phyloP scores from a whole-genome alignment of 2,113 vertebrate genomes.

The Gobio gobio region DNA sequence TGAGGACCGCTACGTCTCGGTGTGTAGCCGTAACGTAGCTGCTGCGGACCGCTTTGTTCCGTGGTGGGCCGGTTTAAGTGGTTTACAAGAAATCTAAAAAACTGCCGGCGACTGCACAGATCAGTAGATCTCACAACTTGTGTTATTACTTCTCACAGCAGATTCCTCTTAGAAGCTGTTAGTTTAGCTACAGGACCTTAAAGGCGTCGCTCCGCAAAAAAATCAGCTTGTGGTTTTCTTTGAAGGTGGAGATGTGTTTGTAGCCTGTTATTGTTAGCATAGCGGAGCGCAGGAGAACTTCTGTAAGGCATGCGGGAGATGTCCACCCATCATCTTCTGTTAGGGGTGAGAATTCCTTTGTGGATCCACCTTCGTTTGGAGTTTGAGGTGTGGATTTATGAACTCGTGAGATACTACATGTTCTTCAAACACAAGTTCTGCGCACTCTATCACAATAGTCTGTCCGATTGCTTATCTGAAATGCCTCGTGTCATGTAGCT shows the following conservation, averaged over 20 bases:
- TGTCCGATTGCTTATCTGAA: background rate
- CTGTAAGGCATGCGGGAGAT: background rate
- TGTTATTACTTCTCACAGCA: conserved; percentile 4
- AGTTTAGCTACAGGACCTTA: conserved; percentile 10
- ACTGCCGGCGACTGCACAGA: background rate
- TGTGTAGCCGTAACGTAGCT: background rate
- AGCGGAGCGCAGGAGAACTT: background rate
- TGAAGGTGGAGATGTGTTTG: conserved; percentile 35
- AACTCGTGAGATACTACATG: background rate
- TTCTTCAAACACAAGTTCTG: background rate
- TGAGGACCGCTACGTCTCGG: background rate
- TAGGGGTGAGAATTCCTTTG: background rate
- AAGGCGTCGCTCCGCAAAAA: background rate
- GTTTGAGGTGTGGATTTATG: background rate
- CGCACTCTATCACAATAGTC: background rate
- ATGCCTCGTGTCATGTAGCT: background rate
- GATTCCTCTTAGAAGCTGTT: conserved; percentile 15
- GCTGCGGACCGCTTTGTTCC: conserved; percentile 21
- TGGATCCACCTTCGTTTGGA: background rate
- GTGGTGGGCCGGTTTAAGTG: conserved; percentile 9
- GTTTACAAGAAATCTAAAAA: conserved; percentile 10
- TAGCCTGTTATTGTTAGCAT: conserved; percentile 5
- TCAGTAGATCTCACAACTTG: background rate
- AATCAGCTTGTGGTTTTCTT: background rate
- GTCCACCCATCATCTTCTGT: background rate